Percentiles rank a stretch among this genome's conserved stretches.
phyloP scores from a whole-genome alignment of 2,797 vertebrate species.

The Masticophis lateralis region DNA sequence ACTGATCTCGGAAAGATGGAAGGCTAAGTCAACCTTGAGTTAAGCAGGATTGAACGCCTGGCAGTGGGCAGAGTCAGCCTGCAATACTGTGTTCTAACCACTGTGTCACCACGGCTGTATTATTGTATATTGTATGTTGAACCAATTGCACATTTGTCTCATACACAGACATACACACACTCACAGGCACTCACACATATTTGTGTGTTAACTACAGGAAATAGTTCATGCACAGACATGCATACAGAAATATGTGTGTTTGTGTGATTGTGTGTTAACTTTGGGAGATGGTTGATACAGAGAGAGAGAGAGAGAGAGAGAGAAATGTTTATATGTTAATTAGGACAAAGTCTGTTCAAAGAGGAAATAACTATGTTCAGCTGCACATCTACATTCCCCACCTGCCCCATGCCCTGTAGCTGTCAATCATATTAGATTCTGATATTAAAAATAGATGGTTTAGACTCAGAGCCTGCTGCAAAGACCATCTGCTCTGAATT shows the following conservation, averaged over 20 bases:
- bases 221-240: not conserved
- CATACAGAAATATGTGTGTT: not conserved
- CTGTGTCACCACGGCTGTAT: not conserved
- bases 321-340: not conserved
- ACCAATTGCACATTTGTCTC: not conserved
- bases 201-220: not conserved
- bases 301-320: not conserved
- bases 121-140: not conserved
- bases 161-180: not conserved
- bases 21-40: not conserved
- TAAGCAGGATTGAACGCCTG: not conserved
- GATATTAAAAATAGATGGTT: slow-evolving; percentile 8
- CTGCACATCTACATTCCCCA: not conserved
- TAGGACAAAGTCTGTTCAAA: not conserved
- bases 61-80: not conserved
- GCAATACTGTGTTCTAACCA: not conserved
- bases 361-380: not conserved
- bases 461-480: not conserved
- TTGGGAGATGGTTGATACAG: not conserved
- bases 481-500: slow-evolving; percentile 7
- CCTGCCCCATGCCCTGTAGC: not conserved
- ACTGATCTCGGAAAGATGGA: not conserved
- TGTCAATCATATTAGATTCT: not conserved
- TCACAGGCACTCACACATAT: not conserved
- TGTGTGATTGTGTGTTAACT: not conserved